Base-by-base conservation (phyloP, 1,140 invertebrate species). In the Plodia interpunctella region DNA sequence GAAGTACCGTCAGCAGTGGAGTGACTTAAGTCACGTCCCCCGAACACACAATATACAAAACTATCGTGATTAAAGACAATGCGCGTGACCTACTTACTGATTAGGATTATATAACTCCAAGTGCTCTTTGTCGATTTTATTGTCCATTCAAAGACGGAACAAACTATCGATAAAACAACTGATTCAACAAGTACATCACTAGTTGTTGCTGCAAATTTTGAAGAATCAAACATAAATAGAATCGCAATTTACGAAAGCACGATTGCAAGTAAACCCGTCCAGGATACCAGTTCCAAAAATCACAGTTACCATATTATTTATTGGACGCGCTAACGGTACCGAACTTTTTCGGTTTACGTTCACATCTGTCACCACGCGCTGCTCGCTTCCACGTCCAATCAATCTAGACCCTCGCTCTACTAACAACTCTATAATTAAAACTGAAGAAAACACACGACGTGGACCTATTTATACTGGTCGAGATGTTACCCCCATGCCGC, bases 291-390 rank as follows among this genome's bases (percentile, higher is more conserved):
- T 32, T 5, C 6, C 30, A 3, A 32, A 32, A 32, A 5, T 28
- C 28, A 28, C 9, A 28, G 28, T 28, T 28, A 28, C 3, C 30
- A 9, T 32, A 32, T 11, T 10, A 32, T 32, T 44, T 44, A 44
- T 51, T 51, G 20, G 21, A 51, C 21, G 38, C 78, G 66, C 67
- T 51, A 60, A 71, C 79, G 11, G 65, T 87, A 83, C 81, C 54
- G 17, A 38, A 71, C 60, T 77, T 84, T 85, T 84, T 83, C 68
- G 74, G 80, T 86, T 83, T 82, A 83, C 74, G 72, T 76, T 69
- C 70, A 81, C 82, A 86, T 88, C 83, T 86, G 85, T 88, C 82
- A 75, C 81, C 85, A 74, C 76, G 72, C 69, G 68, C 68, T 68
- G 80, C 74, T 68, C 67, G 57, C 64, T 21, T 30, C 57, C 49